A percentile compares a stretch with the other conserved stretches of the same genome.
Evolutionary conservation across 2,888 invertebrate genomes (phyloP).

Genomic region (Lasioglossum pauxillum): DNA sequence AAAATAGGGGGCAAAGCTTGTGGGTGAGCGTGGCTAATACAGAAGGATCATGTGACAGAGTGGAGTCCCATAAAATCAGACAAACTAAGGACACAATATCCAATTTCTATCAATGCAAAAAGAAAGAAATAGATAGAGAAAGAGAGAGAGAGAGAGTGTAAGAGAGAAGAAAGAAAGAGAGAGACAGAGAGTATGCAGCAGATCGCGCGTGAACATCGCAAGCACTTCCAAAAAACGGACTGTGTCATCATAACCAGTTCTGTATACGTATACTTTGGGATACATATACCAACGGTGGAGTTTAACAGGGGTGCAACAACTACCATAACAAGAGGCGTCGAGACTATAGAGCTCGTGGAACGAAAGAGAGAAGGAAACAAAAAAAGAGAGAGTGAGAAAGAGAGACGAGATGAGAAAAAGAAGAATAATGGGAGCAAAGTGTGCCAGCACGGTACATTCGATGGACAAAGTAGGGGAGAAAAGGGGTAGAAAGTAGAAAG

Average conservation of each 20-base stretch:
- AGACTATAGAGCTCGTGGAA: constrained; percentile 27
- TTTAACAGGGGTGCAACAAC: constrained; percentile 59
- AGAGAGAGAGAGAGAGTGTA: not conserved
- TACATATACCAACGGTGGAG: constrained; percentile 3
- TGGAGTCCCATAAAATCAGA: not conserved
- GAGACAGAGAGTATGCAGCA: not conserved
- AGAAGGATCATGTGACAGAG: not conserved
- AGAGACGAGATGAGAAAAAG: not conserved
- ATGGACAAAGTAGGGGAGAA: not conserved
- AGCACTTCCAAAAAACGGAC: constrained; percentile 35
- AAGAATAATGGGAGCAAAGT: constrained; percentile 4
- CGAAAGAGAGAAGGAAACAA: constrained; percentile 4
- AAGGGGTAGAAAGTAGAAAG: not conserved
- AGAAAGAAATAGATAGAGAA: not conserved
- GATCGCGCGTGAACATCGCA: constrained; percentile 32
- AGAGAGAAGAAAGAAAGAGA: not conserved
- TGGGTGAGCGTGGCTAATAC: not conserved
- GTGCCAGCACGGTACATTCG: constrained; percentile 32
- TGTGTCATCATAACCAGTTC: constrained; percentile 22
- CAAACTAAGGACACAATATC: constrained; percentile 3
- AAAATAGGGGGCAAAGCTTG: not conserved
- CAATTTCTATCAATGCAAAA: constrained; percentile 1
- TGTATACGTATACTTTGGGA: constrained; percentile 12
- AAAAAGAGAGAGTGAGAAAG: not conserved
- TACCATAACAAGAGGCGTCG: constrained; percentile 51